Conservation (phyloP, 2,797 vertebrate genomes). For the Muscicapa comitata region DNA sequence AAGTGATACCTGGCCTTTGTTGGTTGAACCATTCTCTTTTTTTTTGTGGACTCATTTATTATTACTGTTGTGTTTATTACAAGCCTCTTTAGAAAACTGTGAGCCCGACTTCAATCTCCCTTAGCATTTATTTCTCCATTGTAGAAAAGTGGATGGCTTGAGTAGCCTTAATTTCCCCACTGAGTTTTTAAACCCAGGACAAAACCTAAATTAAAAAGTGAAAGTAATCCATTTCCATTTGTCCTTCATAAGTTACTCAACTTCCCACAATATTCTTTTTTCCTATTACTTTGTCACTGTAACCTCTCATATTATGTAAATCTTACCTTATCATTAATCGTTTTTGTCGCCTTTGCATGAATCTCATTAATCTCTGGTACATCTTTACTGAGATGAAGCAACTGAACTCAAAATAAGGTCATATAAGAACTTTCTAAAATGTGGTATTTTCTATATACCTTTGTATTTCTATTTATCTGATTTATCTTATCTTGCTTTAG, state of each 20-base stretch:
- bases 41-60: not conserved
- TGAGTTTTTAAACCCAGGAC: not conserved
- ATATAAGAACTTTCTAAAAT: not conserved
- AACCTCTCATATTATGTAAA: not conserved
- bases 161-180: not conserved
- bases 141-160: not conserved
- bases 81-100: not conserved
- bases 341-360: not conserved
- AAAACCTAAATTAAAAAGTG: not conserved
- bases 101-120: accelerated
- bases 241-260: not conserved
- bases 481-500: not conserved
- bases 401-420: not conserved
- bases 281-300: not conserved
- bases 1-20: not conserved
- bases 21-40: not conserved
- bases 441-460: not conserved
- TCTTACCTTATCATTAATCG: not conserved
- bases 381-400: not conserved
- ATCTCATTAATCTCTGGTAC: slow-evolving; percentile 16
- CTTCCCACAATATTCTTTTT: not conserved
- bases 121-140: not conserved
- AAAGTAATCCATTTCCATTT: not conserved
- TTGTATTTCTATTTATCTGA: not conserved
- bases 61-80: not conserved